phyloP scores from a whole-genome alignment of 2,113 vertebrate species.

The Nyctereutes procyonoides region DNA sequence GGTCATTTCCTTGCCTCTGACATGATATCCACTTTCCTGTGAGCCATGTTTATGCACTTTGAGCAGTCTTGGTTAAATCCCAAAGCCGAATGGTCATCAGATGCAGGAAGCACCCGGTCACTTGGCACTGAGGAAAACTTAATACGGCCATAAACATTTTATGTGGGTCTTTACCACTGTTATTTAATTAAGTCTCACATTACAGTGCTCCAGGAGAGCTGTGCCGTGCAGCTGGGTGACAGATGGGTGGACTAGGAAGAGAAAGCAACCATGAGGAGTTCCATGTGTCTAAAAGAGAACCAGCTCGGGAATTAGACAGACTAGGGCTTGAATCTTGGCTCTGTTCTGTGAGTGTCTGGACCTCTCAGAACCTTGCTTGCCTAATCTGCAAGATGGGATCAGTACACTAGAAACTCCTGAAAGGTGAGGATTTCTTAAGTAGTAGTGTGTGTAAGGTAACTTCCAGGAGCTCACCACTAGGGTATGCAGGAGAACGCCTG shows the following conservation, averaged over 20 bases:
- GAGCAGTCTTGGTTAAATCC: conserved; percentile 38
- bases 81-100: conserved; percentile 45
- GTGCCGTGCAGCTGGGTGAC: conserved; percentile 61
- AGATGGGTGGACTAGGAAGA: conserved; percentile 43
- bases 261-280: conserved; percentile 5
- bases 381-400: conserved; percentile 2
- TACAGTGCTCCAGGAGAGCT: conserved; percentile 16
- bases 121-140: conserved; percentile 52
- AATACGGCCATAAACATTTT: conserved; percentile 65
- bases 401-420: background rate
- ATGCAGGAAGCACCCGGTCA: conserved; percentile 47
- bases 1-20: background rate
- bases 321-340: background rate
- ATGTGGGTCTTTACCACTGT: conserved; percentile 60
- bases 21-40: background rate
- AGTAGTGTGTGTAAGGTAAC: background rate
- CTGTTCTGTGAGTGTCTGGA: background rate
- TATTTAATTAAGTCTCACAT: conserved; percentile 63
- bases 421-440: background rate
- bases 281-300: background rate
- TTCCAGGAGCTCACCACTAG: background rate
- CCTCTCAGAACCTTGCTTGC: background rate
- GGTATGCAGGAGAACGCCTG: fast-evolving
- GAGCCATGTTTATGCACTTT: background rate
- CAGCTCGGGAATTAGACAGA: background rate